A percentile compares a stretch with the other conserved stretches of the same genome.
Evolutionary conservation across 2,888 invertebrate genomes (phyloP).

Genomic region (Pheosia gnoma): DNA sequence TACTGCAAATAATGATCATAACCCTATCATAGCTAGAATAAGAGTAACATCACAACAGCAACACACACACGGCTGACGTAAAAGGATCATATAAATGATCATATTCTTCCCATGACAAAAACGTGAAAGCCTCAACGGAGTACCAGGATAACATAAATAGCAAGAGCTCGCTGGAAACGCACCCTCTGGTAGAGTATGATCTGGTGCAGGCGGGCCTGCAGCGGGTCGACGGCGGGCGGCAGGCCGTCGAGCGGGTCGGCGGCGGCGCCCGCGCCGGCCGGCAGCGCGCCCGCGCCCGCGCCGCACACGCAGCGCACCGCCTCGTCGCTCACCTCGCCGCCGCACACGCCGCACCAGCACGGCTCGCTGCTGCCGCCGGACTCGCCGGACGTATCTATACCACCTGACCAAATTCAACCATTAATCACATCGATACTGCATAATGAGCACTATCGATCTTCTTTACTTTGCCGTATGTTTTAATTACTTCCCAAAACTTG

Average conservation of each 20-base stretch:
- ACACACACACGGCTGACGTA: no score
- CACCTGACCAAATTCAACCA: constrained; percentile 39
- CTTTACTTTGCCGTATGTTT: no score
- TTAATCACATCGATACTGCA: background rate
- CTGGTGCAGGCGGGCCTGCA: constrained; percentile 91
- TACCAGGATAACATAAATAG: constrained; percentile 5
- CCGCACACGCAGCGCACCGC: constrained; percentile 49
- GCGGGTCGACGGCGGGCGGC: constrained; percentile 87
- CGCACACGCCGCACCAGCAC: constrained; percentile 49
- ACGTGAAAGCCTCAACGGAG: background rate
- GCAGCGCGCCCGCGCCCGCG: constrained; percentile 38
- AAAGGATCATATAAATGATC: no score
- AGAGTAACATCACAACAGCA: no score
- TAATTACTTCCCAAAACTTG: no score
- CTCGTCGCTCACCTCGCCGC: constrained; percentile 38
- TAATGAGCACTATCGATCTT: no score
- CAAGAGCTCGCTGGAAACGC: constrained; percentile 9
- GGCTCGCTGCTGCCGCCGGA: constrained; percentile 40
- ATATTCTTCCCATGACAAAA: no score
- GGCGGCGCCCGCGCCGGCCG: constrained; percentile 44
- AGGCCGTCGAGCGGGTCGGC: constrained; percentile 90
- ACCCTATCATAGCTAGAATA: no score
- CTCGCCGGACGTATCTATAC: constrained; percentile 53
- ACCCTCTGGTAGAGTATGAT: constrained; percentile 93
- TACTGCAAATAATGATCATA: no score